Evolutionary conservation across 2,888 invertebrate species (phyloP).

Genomic region (Mythimna ferrago): DNA sequence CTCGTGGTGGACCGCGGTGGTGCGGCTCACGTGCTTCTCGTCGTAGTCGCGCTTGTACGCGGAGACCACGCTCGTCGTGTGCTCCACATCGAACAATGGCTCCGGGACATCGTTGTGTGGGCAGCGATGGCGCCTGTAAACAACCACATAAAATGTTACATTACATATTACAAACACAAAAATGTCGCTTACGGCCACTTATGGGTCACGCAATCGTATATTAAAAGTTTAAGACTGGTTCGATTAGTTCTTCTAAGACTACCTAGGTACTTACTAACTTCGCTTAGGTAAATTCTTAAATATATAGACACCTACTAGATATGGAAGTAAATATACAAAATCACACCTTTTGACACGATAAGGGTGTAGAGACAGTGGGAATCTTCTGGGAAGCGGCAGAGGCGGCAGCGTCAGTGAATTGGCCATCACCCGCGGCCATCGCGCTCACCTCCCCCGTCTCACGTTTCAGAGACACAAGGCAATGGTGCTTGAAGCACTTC

Average conservation of each 20-base stretch:
- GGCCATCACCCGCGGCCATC: constrained; percentile 88
- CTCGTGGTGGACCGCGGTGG: constrained; percentile 91
- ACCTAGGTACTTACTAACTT: not conserved
- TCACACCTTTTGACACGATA: constrained; percentile 85
- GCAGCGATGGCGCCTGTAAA: constrained; percentile 95
- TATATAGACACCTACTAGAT: no score
- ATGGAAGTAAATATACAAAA: constrained; percentile 3
- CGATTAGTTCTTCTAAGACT: not conserved
- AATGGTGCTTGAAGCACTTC: constrained; percentile 65
- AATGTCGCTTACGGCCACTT: no score
- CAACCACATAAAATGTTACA: constrained; percentile 15
- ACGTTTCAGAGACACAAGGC: constrained; percentile 66
- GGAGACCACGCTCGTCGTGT: constrained; percentile 90
- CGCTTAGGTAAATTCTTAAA: not conserved
- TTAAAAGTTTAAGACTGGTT: not conserved
- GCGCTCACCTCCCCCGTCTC: constrained; percentile 71
- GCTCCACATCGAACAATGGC: constrained; percentile 91
- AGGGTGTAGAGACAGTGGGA: constrained; percentile 82
- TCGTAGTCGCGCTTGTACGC: constrained; percentile 92
- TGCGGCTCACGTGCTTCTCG: constrained; percentile 92
- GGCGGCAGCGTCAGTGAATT: constrained; percentile 85
- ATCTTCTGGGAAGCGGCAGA: constrained; percentile 82
- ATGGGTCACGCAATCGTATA: no score
- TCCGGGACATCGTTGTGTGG: constrained; percentile 93
- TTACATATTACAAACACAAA: not conserved